Evolutionary conservation across 2,113 vertebrate genomes (phyloP).

Genomic region (Xenopus laevis): DNA sequence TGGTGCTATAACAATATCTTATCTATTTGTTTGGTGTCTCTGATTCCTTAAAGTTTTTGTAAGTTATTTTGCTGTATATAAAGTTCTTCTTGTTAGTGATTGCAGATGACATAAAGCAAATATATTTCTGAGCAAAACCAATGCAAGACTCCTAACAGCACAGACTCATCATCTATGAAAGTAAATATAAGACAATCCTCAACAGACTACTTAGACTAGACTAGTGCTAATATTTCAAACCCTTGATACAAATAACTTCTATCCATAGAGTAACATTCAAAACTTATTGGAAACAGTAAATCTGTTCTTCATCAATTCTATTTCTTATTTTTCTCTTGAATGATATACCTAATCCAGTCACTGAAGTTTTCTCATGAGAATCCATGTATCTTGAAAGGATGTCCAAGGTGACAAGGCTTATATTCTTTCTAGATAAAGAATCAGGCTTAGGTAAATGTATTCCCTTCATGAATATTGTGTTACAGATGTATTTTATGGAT

Average conservation of each 20-base stretch:
- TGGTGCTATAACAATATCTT: too few relatives aligned
- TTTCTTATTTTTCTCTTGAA: constrained; percentile 41
- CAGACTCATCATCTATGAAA: constrained; percentile 38
- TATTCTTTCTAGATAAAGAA: constrained; percentile 22
- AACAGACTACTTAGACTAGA: constrained; percentile 37
- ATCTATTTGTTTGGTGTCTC: too few relatives aligned
- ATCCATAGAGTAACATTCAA: constrained; percentile 39
- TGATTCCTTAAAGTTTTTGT: too few relatives aligned
- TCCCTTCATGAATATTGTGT: not conserved
- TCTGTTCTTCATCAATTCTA: constrained; percentile 35
- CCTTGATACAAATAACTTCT: constrained; percentile 42
- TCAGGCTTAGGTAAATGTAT: not conserved
- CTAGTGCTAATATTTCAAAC: constrained; percentile 36
- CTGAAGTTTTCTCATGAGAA: constrained; percentile 30
- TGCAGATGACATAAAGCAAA: constrained; percentile 36
- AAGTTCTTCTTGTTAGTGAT: not conserved
- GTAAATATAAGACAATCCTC: constrained; percentile 40
- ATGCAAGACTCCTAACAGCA: constrained; percentile 30
- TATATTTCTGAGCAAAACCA: constrained; percentile 14
- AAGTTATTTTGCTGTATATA: too few relatives aligned
- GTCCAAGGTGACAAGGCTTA: constrained; percentile 32
- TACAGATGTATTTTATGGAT: too few relatives aligned
- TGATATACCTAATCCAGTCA: constrained; percentile 20
- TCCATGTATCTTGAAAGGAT: constrained; percentile 23
- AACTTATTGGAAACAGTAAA: constrained; percentile 45